These are phyloP conservation scores for Mesorhabditis sp. DNA, from an alignment of 2,888 invertebrate genomes.

Conservation along the genomic window DNA sequence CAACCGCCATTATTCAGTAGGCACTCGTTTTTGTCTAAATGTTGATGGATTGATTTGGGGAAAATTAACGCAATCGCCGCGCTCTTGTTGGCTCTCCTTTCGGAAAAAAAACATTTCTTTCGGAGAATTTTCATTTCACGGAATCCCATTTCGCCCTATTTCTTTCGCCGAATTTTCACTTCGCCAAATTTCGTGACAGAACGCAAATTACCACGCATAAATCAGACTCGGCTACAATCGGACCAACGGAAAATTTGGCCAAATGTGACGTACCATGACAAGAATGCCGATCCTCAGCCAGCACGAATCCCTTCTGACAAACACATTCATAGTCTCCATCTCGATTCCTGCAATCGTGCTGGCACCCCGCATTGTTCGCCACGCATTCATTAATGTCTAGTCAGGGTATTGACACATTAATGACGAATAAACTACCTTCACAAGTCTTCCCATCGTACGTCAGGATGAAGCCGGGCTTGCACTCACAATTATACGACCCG, in stretches of 20 bases:
- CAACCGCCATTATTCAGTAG: constrained; percentile 50
- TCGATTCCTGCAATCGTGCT: constrained; percentile 80
- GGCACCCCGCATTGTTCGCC: constrained; percentile 75
- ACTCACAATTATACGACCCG: constrained; percentile 75
- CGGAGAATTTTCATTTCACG: no score
- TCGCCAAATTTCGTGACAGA: no score
- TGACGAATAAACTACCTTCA: constrained; percentile 33
- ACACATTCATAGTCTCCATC: constrained; percentile 78
- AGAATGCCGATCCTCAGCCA: constrained; percentile 77
- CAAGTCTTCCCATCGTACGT: constrained; percentile 37
- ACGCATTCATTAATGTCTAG: constrained; percentile 77
- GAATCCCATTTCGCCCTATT: no score
- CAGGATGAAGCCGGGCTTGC: constrained; percentile 70
- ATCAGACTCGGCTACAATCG: no score
- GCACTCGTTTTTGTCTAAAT: constrained; percentile 70
- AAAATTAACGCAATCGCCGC: not conserved
- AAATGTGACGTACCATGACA: constrained; percentile 68
- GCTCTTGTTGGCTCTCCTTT: not conserved
- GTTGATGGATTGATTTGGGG: no score
- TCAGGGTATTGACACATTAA: not conserved
- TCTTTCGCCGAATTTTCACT: no score
- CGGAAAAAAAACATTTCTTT: not conserved
- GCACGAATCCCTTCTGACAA: constrained; percentile 75
- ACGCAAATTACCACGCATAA: no score
- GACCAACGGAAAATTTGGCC: no score